Evolutionary conservation across 2,113 vertebrate genomes (phyloP), one percentile per base, ranked within the genome.

Genomic region (Eclectus roratus): DNA sequence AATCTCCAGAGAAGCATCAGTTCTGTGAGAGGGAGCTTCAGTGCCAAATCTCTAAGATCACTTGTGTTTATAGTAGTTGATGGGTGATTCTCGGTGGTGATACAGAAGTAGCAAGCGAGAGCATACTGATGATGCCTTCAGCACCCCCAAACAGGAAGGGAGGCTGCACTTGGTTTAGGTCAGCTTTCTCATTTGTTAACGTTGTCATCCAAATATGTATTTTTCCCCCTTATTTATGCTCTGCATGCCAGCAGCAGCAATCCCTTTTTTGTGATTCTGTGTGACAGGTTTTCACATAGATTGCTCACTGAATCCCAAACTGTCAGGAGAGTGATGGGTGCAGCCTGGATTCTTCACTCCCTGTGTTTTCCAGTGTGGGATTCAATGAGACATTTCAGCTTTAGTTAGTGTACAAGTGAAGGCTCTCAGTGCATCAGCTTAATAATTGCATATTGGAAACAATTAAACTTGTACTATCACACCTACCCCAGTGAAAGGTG

Each of bases 381-480:
- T 24, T 53, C 66, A 21, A 15, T 7, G 5, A 33, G 73, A 39
- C 0, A 2, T 39, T 89, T 24, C 78, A 61, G 50, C 73, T 87
- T 46, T 5, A 21, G 28, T 29, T 43, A 49, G 35, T 27, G 17
- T 8, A 25, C 4, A 16, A 64, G 21, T 3, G 72, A n/a, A 28
- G 37, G 52, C 28, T 88, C 43, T 64, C 47, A 16, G 7, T 6
- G 5, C 46, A 19, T 10, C 18, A 33, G 18, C 43, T n/a, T 43
- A 64, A 9, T 37, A 2, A 2, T 4, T 37, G 37, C 25, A 2
- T 81, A 65, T 64, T 49, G 63, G 16, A 60, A 65, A 41, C 0
- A 0, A 3, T 7, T 10, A 73, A 64, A 9, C 10, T n/a, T 27
- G 39, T 10, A 0, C 13, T 55, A 0, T 35, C 43, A 11, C 27